A percentile compares a stretch with the other conserved stretches of the same genome.
These are phyloP conservation scores for Metopia argyrocephala DNA, from an alignment of 2,888 invertebrate species.

Conservation along the genomic window DNA sequence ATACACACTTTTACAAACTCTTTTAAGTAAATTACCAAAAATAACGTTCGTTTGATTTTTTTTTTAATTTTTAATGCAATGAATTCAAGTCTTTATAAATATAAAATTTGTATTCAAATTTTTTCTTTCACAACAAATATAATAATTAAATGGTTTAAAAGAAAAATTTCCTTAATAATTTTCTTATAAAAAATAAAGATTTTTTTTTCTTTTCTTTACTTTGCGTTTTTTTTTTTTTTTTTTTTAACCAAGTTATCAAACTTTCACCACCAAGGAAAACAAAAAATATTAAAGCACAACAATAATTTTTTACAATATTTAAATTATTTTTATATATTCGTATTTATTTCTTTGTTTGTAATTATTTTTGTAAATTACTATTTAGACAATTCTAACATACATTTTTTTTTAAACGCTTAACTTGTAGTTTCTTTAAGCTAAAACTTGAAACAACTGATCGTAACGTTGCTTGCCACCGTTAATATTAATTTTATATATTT, in stretches of 20 bases:
- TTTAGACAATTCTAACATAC: slow-evolving; percentile 17
- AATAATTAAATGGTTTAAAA: slow-evolving; percentile 4
- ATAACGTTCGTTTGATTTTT: slow-evolving; percentile 44
- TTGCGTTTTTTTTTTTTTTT: slow-evolving; percentile 21
- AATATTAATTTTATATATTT: slow-evolving; percentile 49
- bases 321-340: neutral
- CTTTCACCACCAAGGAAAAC: slow-evolving; percentile 53
- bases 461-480: slow-evolving; percentile 34
- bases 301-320: neutral
- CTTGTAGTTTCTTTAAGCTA: slow-evolving; percentile 57
- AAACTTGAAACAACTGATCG: slow-evolving; percentile 64
- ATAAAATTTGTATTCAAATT: slow-evolving; percentile 13
- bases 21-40: neutral
- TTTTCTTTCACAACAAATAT: slow-evolving; percentile 13
- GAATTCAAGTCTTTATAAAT: too few relatives aligned
- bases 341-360: slow-evolving; percentile 19
- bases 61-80: slow-evolving; percentile 26
- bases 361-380: neutral
- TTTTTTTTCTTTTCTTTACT: slow-evolving; percentile 18
- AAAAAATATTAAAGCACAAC: slow-evolving; percentile 17
- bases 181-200: slow-evolving; percentile 30
- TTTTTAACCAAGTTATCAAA: slow-evolving; percentile 58
- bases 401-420: slow-evolving; percentile 42
- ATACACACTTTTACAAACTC: slow-evolving; percentile 23
- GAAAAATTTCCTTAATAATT: slow-evolving; percentile 34